A percentile compares a stretch with the other conserved stretches of the same genome.
These are phyloP conservation scores for Pandemis corylana DNA, from an alignment of 2,888 invertebrate species.

Conservation along the genomic window DNA sequence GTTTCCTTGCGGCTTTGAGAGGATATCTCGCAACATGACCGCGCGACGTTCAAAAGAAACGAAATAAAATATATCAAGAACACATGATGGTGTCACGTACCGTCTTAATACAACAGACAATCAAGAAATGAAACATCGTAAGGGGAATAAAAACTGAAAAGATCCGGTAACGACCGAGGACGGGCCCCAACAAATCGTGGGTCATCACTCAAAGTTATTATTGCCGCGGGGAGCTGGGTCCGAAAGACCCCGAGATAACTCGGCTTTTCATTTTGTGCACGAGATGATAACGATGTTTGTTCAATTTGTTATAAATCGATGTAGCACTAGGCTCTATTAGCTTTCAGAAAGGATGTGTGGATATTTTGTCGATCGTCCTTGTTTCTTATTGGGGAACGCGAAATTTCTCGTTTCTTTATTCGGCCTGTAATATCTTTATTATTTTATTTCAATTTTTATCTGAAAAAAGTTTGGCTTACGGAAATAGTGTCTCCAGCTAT, in stretches of 20 bases:
- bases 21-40: background rate
- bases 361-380: conserved; percentile 2
- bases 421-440: background rate
- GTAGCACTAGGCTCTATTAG: conserved; percentile 44
- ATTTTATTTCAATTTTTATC: too few relatives aligned
- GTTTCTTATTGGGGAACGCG: background rate
- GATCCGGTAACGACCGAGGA: conserved; percentile 74
- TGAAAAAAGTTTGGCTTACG: too few relatives aligned
- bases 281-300: conserved; percentile 63
- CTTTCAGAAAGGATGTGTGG: conserved; percentile 31
- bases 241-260: conserved; percentile 66
- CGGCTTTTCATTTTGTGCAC: conserved; percentile 73
- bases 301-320: conserved; percentile 78
- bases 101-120: conserved; percentile 72
- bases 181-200: conserved; percentile 80
- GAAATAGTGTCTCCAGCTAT: too few relatives aligned
- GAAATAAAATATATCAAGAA: conserved; percentile 47
- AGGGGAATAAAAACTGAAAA: conserved; percentile 81
- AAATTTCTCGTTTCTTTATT: background rate
- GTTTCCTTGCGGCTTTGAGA: background rate
- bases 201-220: conserved; percentile 81
- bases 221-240: conserved; percentile 66
- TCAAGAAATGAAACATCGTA: conserved; percentile 83
- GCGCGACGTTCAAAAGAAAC: conserved; percentile 3
- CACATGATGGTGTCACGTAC: conserved; percentile 68